These are phyloP conservation scores for Campoletis raptor DNA, from an alignment of 2,888 invertebrate species.

Conservation along the genomic window DNA sequence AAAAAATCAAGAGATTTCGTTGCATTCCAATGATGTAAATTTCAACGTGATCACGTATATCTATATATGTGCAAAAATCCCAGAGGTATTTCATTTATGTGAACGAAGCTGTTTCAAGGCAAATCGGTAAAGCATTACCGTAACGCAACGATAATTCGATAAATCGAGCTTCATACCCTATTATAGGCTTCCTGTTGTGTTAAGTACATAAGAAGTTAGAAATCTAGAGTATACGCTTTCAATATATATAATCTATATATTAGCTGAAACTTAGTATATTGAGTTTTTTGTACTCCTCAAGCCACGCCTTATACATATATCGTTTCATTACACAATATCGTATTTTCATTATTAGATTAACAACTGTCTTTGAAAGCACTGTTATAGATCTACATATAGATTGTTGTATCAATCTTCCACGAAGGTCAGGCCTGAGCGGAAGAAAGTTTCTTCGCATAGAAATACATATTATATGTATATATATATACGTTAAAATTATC, in stretches of 20 bases:
- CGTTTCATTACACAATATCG: constrained; percentile 5
- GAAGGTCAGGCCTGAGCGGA: constrained; percentile 21
- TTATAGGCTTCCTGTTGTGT: constrained; percentile 15
- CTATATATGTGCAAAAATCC: neutral
- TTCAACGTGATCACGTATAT: neutral
- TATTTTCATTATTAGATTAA: constrained; percentile 25
- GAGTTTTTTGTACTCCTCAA: neutral
- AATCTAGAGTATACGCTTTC: neutral
- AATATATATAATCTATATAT: neutral
- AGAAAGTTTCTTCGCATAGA: neutral
- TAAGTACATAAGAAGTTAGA: neutral
- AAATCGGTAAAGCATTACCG: constrained; percentile 25
- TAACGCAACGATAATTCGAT: constrained; percentile 33
- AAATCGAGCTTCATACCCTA: constrained; percentile 30
- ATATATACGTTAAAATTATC: neutral
- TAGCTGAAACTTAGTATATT: neutral
- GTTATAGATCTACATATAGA: constrained; percentile 1
- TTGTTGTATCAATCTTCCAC: constrained; percentile 15
- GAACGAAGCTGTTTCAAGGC: constrained; percentile 27
- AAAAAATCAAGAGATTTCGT: too few relatives aligned
- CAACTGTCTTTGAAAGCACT: neutral
- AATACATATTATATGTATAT: neutral
- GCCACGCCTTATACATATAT: constrained; percentile 11
- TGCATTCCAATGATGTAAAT: too few relatives aligned
- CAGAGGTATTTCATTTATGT: neutral